Evolutionary conservation across 2,888 invertebrate species (phyloP).

Genomic region (Pyrrhosoma nymphula): DNA sequence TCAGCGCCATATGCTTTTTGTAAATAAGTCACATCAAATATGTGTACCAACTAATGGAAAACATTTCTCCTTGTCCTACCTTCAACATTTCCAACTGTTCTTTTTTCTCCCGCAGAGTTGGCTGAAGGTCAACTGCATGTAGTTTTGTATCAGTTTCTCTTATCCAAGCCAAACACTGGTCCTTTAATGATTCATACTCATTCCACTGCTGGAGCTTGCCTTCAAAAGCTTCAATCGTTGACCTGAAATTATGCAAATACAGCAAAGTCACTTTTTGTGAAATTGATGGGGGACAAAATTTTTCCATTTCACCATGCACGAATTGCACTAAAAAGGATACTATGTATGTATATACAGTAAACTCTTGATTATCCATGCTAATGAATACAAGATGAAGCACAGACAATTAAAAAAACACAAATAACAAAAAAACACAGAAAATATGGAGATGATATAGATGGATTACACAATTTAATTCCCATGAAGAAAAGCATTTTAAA

Average conservation of each 20-base stretch:
- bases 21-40: too few species aligned
- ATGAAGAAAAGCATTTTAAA: too few species aligned
- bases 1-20: too few species aligned
- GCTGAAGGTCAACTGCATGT: constrained; percentile 92
- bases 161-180: constrained; percentile 92
- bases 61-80: constrained; percentile 73
- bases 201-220: constrained; percentile 93
- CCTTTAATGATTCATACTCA: constrained; percentile 92
- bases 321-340: too few species aligned
- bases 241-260: constrained; percentile 74
- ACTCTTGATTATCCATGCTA: too few species aligned
- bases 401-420: too few species aligned
- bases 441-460: too few species aligned
- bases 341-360: neutral
- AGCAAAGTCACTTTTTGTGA: neutral
- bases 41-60: too few species aligned
- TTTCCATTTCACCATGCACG: too few species aligned
- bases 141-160: constrained; percentile 92
- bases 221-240: constrained; percentile 89
- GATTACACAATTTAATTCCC: too few species aligned
- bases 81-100: constrained; percentile 88
- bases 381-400: too few species aligned
- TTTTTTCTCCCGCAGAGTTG: constrained; percentile 90
- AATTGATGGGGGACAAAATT: neutral
- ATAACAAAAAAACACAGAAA: too few species aligned